Percentiles rank a stretch among this genome's conserved stretches.
These are phyloP conservation scores for Popillia japonica DNA, from an alignment of 1,140 invertebrate species.

Conservation along the genomic window DNA sequence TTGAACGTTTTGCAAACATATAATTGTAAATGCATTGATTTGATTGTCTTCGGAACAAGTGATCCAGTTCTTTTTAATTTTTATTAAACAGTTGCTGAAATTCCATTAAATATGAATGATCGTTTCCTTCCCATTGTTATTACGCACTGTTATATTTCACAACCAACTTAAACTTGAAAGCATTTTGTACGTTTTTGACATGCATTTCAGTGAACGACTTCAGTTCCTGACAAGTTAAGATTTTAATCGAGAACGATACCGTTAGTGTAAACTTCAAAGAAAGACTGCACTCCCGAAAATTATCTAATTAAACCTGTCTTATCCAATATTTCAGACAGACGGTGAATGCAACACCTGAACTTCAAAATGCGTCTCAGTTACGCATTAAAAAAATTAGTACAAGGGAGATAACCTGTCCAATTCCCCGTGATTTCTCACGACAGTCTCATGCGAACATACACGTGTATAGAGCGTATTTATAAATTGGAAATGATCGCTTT, in stretches of 20 bases:
- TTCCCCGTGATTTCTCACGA: neutral
- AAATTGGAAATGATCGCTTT: slow-evolving; percentile 8
- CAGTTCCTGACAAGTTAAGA: neutral
- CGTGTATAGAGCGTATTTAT: neutral
- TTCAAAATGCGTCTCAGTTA: neutral
- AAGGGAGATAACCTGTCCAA: neutral
- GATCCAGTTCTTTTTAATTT: too few relatives aligned
- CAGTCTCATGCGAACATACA: neutral
- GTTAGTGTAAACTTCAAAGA: neutral
- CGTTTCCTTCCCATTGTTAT: too few relatives aligned
- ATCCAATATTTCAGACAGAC: neutral
- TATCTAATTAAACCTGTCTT: slow-evolving; percentile 5
- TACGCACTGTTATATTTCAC: too few relatives aligned
- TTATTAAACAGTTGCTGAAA: too few relatives aligned
- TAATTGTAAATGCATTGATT: too few relatives aligned
- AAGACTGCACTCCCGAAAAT: neutral
- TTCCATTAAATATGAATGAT: too few relatives aligned
- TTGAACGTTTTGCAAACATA: too few relatives aligned
- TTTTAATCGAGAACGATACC: neutral
- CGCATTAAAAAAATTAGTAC: neutral
- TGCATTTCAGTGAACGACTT: too few relatives aligned
- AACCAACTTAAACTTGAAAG: too few relatives aligned
- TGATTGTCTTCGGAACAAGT: too few relatives aligned
- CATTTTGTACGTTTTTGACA: too few relatives aligned
- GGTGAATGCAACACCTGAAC: neutral